Base-by-base conservation (phyloP, 1,140 invertebrate species). In the Ectropis grisescens region DNA sequence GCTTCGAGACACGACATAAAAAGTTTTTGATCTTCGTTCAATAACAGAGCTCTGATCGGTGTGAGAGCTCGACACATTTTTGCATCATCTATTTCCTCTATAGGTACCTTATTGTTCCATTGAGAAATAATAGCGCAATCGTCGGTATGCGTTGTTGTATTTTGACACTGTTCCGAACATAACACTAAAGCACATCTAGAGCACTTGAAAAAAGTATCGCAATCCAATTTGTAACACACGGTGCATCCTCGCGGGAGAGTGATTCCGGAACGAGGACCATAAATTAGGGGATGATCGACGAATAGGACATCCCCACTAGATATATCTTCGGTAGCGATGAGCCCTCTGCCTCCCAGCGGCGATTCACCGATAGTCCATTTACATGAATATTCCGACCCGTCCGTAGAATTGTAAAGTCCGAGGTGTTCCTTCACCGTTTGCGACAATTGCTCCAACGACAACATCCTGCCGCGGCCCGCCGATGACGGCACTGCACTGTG, bases 281-380 rank as follows among this genome's bases (percentile, higher is more conserved):
- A 55, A 9, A 92, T 72, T 1, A 92, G 50, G 0, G 91, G 87
- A 25, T 65, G 72, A 60, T 93, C 91, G 1, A 85, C 70, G 46
- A 90, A 90, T 8, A 93, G 85, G 14, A 89, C 52, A 65, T 92
- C 89, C 13, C 89, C 89, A 2, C 78, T 44, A 10, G 62, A 48
- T 8, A 92, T 88, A 43, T 89, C 84, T 22, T 86, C 70, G 0
- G 58, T 85, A 0, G 90, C 89, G 34, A 91, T 85, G 6, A 92
- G 40, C 8, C 90, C 90, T 2, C 89, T 84, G 1, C 90, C 90
- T 13, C 84, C 83, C 6, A 89, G 44, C 1, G 71, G 47, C 0
- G 88, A 90, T 34, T 80, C 64, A 8, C 47, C 47, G 19, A 90
- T 69, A 9, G 42, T 66, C 83, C 82, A 85, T 32, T 76, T 78